phyloP scores from a whole-genome alignment of 2,888 invertebrate species.

The Drosophila eohydei region DNA sequence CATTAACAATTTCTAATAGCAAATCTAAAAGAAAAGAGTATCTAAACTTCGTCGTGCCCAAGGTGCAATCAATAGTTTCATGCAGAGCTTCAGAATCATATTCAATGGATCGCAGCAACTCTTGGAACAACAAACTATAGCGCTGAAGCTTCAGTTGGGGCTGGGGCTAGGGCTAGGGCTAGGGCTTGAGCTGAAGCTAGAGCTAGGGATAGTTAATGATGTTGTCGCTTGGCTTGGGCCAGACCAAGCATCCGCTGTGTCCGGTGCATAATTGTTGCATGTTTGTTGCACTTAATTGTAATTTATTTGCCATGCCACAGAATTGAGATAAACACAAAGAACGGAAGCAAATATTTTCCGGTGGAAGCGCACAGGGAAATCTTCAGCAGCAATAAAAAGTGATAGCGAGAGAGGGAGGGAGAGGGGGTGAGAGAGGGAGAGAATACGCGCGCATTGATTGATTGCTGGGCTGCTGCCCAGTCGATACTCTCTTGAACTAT shows the following conservation, averaged over 20 bases:
- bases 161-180: conserved; percentile 11
- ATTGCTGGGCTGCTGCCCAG: conserved; percentile 36
- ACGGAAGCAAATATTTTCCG: conserved; percentile 78
- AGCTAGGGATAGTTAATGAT: conserved; percentile 59
- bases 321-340: conserved; percentile 58
- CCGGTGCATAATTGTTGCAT: conserved; percentile 68
- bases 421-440: background rate
- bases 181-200: conserved; percentile 11
- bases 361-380: conserved; percentile 60
- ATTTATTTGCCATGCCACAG: conserved; percentile 70
- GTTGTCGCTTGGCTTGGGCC: conserved; percentile 53
- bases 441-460: conserved; percentile 47
- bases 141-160: conserved; percentile 16
- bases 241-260: conserved; percentile 63
- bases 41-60: background rate
- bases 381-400: conserved; percentile 10
- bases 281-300: conserved; percentile 77
- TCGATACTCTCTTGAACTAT: conserved; percentile 1
- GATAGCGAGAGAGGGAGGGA: background rate
- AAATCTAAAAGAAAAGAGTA: conserved; percentile 11
- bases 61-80: background rate
- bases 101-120: conserved; percentile 17
- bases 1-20: background rate
- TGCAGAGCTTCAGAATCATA: conserved; percentile 27
- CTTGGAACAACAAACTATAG: conserved; percentile 12